phyloP scores from a whole-genome alignment of 2,888 invertebrate genomes.

The Tanypteryx hageni region DNA sequence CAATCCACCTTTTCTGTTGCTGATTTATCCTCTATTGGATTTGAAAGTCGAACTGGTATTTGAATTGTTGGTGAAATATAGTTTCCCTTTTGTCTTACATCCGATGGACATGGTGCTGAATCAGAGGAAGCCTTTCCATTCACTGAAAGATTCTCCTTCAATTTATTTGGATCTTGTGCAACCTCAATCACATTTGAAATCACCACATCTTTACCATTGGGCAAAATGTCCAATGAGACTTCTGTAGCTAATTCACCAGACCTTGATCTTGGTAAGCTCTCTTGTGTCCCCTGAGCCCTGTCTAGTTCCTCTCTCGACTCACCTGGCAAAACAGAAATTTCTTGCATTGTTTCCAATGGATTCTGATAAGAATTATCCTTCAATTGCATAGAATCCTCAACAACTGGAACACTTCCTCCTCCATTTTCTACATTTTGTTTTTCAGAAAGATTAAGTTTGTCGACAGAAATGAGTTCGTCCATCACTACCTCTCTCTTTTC shows the following conservation, averaged over 20 bases:
- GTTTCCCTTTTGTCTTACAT: background rate
- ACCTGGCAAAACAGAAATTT: background rate
- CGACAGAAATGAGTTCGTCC: background rate
- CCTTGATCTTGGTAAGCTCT: background rate
- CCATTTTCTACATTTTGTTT: background rate
- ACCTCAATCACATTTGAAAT: background rate
- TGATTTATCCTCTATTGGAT: constrained; percentile 30
- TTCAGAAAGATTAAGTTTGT: background rate
- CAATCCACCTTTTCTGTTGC: background rate
- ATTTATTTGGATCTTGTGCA: background rate
- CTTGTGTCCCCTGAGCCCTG: background rate
- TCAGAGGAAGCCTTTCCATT: background rate
- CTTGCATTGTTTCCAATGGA: background rate
- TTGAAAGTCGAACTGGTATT: background rate
- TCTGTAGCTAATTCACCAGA: background rate
- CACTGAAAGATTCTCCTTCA: background rate
- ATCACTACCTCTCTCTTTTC: constrained; percentile 26
- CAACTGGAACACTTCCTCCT: background rate
- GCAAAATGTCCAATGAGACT: background rate
- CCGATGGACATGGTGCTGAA: background rate
- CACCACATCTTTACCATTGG: background rate
- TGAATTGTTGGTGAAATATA: constrained; percentile 42
- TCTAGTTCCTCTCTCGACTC: background rate
- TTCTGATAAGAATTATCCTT: background rate
- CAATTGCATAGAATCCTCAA: background rate